A percentile compares a stretch with the other conserved stretches of the same genome.
Conservation (phyloP, 2,797 vertebrate species). For the Dicrostonyx torquatus region DNA sequence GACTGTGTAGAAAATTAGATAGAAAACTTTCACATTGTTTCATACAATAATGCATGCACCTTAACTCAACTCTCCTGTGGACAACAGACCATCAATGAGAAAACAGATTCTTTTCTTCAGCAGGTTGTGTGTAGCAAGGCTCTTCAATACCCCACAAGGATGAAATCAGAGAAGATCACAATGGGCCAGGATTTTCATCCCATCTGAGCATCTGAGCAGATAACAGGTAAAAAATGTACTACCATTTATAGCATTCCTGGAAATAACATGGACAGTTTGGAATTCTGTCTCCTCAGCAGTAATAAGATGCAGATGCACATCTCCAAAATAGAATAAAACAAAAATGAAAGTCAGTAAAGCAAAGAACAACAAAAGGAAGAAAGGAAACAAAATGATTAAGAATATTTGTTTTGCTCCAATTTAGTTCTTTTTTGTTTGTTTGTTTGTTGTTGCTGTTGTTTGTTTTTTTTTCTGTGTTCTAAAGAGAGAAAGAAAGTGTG, state of each 20-base stretch:
- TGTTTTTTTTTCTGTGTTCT: background rate
- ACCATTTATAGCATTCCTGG: fast-evolving
- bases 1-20: background rate
- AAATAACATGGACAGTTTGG: background rate
- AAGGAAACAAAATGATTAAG: background rate
- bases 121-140: background rate
- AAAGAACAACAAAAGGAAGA: background rate
- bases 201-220: too few relatives aligned
- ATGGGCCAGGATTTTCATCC: background rate
- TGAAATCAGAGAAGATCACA: background rate
- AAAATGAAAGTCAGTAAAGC: background rate
- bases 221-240: fast-evolving
- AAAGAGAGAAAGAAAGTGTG: background rate
- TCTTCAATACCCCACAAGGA: background rate
- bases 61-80: background rate
- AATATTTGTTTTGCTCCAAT: background rate
- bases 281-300: background rate
- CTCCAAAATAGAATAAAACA: background rate
- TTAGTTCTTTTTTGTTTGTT: background rate
- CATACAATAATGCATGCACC: background rate
- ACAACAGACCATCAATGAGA: background rate
- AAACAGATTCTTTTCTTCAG: background rate
- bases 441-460: background rate
- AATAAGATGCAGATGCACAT: background rate
- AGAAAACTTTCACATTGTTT: background rate